Evolutionary conservation across 2,113 vertebrate species (phyloP).

Genomic region (Myotis davidii): DNA sequence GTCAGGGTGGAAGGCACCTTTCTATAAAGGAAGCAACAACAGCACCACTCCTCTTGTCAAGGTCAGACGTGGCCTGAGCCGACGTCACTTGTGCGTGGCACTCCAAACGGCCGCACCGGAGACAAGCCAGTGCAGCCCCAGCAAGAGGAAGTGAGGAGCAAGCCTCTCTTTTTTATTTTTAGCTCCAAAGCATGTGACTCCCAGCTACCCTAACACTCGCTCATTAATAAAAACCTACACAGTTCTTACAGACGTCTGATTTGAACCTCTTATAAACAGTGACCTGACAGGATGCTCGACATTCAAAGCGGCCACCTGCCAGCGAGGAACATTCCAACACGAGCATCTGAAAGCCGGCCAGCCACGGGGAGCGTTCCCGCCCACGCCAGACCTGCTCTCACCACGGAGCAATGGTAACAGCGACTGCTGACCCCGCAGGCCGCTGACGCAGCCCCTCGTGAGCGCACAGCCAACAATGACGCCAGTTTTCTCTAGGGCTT

Average conservation of each 20-base stretch:
- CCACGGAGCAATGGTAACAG: background rate
- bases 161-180: conserved; percentile 30
- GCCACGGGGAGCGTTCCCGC: background rate
- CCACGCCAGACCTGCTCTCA: background rate
- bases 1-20: background rate
- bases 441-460: background rate
- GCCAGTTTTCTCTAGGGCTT: background rate
- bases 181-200: background rate
- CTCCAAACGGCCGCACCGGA: background rate
- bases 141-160: background rate
- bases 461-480: background rate
- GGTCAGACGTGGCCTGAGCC: background rate
- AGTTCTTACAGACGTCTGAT: background rate
- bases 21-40: background rate
- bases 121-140: background rate
- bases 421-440: conserved; percentile 42
- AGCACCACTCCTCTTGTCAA: background rate
- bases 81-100: background rate
- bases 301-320: background rate
- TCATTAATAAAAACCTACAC: background rate
- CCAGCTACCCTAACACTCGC: background rate
- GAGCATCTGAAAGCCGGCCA: fast-evolving
- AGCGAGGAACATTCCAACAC: fast-evolving
- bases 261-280: background rate
- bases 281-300: fast-evolving